These are phyloP conservation scores for Gallinago jamesoni DNA, from an alignment of 2,113 vertebrate genomes.

Conservation along the genomic window DNA sequence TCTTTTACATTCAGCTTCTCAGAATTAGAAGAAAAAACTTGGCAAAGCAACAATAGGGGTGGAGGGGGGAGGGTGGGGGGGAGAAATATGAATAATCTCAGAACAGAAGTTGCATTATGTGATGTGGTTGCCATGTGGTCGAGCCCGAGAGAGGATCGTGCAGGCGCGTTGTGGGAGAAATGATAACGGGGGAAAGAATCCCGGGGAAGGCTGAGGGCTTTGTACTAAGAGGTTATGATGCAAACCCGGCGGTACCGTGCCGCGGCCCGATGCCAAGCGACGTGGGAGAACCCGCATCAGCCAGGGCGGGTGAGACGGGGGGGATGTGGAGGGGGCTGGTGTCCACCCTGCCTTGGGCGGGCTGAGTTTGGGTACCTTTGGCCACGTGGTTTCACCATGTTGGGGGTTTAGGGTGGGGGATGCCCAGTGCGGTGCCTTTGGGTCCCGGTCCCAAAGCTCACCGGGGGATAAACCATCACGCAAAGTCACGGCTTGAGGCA, in stretches of 20 bases:
- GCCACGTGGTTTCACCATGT: fast-evolving
- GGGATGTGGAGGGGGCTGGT: fast-evolving
- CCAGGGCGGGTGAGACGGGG: background rate
- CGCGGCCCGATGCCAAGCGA: background rate
- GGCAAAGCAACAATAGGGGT: constrained; percentile 13
- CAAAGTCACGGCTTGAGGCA: background rate
- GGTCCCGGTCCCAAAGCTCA: background rate
- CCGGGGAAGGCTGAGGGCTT: constrained; percentile 10
- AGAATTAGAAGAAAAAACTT: constrained; percentile 21
- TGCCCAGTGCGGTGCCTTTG: fast-evolving
- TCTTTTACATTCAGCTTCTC: constrained; percentile 52
- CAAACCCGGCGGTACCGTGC: background rate
- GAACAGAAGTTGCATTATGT: constrained; percentile 36
- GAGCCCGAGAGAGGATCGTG: constrained; percentile 8
- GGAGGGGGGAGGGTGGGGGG: no score
- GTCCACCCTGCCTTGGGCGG: no score
- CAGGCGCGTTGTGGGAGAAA: background rate
- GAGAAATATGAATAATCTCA: background rate
- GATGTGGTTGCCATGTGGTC: constrained; percentile 49
- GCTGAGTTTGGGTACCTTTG: background rate
- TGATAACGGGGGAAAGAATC: background rate
- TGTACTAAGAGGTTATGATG: constrained; percentile 1
- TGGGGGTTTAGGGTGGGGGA: background rate
- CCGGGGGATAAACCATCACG: fast-evolving
- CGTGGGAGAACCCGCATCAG: background rate